Evolutionary conservation across 2,888 invertebrate species (phyloP).

Genomic region (Aproaerema taeniolella): DNA sequence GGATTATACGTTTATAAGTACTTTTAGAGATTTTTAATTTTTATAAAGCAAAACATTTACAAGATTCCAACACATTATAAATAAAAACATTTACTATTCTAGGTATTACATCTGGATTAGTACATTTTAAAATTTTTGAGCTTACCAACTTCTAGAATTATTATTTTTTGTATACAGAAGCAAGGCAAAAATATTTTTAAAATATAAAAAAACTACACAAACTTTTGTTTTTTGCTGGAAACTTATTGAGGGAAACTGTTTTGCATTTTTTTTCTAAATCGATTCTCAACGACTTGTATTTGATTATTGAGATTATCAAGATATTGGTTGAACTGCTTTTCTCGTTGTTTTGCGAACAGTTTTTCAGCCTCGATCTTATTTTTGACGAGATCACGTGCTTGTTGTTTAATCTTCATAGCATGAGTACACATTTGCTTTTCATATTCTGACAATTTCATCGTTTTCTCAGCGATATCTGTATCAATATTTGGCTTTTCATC

Average conservation of each 20-base stretch:
- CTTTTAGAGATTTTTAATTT: too few species aligned
- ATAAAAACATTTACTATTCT: too few species aligned
- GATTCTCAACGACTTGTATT: conserved; percentile 65
- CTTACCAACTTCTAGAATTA: too few species aligned
- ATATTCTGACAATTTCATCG: conserved; percentile 79
- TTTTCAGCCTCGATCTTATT: conserved; percentile 72
- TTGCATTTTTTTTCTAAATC: conserved; percentile 72
- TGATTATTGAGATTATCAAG: conserved; percentile 60
- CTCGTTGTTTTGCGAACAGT: conserved; percentile 65
- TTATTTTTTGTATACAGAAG: too few species aligned
- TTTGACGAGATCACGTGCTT: conserved; percentile 71
- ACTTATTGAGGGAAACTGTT: conserved; percentile 65
- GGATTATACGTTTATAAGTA: too few species aligned
- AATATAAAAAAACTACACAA: too few species aligned
- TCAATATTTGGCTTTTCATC: conserved; percentile 74
- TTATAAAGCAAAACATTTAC: too few species aligned
- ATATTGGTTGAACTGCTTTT: conserved; percentile 64
- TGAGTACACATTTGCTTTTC: conserved; percentile 82
- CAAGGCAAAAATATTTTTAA: too few species aligned
- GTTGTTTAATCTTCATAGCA: conserved; percentile 78
- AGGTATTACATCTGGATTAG: too few species aligned
- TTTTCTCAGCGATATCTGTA: conserved; percentile 68
- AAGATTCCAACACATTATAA: too few species aligned
- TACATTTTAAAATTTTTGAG: too few species aligned
- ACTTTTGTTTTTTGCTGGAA: conserved; percentile 76